These are phyloP conservation scores for Cnemophilus loriae DNA, from an alignment of 2,113 vertebrate genomes.

Conservation along the genomic window DNA sequence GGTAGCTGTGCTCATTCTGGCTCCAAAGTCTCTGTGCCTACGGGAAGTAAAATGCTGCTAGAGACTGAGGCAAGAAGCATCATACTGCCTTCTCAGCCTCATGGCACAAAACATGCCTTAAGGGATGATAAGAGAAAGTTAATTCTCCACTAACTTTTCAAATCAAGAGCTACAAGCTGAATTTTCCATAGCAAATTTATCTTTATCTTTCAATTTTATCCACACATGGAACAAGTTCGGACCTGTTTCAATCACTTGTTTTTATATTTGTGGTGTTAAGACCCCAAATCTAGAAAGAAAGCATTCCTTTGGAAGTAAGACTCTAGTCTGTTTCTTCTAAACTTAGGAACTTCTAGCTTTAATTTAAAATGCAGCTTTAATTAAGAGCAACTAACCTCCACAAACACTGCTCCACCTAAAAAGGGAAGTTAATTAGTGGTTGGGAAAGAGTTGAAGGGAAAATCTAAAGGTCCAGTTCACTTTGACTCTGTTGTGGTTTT, in stretches of 20 bases:
- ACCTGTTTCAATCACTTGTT: not conserved
- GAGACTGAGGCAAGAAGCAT: not conserved
- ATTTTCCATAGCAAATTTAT: not conserved
- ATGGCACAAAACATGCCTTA: not conserved
- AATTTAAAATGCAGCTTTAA: not conserved
- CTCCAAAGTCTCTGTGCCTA: not conserved
- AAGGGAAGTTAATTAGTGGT: not conserved
- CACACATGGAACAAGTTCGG: not conserved
- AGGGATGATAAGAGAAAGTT: not conserved
- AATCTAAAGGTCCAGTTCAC: not conserved
- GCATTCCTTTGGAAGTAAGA: not conserved
- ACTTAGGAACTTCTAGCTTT: not conserved
- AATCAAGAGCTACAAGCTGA: not conserved
- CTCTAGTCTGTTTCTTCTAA: not conserved
- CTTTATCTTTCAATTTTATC: not conserved
- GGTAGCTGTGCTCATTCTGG: not conserved
- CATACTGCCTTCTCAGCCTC: not conserved
- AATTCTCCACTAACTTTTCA: not conserved
- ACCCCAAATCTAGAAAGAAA: not conserved
- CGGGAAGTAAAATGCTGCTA: not conserved
- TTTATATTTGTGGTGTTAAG: not conserved
- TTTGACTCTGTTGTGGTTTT: not conserved
- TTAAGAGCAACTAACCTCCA: not conserved
- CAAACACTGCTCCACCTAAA: not conserved
- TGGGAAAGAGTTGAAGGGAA: not conserved